These are phyloP conservation scores for Chroicocephalus ridibundus DNA, from an alignment of 2,113 vertebrate genomes.

Conservation along the genomic window DNA sequence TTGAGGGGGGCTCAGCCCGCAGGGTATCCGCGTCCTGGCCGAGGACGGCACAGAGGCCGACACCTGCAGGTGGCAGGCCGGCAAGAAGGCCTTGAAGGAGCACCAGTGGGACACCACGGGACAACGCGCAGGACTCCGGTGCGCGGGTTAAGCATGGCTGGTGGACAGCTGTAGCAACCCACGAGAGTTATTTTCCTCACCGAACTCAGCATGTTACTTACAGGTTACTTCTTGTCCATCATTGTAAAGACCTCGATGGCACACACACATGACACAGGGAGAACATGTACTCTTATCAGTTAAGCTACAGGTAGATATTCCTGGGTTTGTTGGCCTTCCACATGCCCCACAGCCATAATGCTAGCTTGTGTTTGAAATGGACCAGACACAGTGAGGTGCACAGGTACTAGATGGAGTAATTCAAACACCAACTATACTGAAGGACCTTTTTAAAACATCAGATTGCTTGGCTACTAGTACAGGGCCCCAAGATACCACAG, in stretches of 20 bases:
- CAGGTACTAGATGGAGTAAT: accelerated
- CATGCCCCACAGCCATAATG: accelerated
- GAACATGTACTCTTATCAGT: accelerated
- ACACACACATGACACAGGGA: too few species aligned
- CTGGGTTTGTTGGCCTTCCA: too few species aligned
- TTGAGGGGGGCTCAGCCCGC: too few species aligned
- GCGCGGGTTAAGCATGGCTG: accelerated
- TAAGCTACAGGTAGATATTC: too few species aligned
- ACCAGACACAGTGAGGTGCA: too few species aligned
- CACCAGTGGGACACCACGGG: neutral
- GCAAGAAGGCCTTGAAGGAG: neutral
- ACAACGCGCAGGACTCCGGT: neutral
- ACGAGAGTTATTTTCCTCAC: neutral
- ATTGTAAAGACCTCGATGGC: accelerated
- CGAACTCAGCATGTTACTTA: neutral
- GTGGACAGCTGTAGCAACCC: accelerated
- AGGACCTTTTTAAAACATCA: neutral
- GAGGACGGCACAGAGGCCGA: neutral
- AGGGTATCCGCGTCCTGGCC: too few species aligned
- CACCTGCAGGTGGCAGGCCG: neutral
- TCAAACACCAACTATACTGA: neutral
- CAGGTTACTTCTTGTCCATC: neutral
- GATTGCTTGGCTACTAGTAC: accelerated
- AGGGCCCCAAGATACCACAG: too few species aligned
- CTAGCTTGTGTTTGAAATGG: neutral